Percentiles rank a stretch among this genome's conserved stretches.
Conservation (phyloP, 2,113 vertebrate genomes). For the Aepyceros melampus region DNA sequence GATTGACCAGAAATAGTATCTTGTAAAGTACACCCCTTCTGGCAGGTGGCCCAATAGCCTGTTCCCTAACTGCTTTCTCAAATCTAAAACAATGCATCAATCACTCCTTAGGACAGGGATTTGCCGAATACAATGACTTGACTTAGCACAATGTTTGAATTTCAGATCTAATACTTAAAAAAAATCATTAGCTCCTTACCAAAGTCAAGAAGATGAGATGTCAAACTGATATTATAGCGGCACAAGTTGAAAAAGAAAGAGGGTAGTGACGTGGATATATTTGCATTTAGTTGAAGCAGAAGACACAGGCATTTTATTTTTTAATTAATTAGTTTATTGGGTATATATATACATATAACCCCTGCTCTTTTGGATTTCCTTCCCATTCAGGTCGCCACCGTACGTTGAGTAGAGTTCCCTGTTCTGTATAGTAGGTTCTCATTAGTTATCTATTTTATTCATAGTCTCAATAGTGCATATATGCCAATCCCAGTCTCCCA, state of each 20-base stretch:
- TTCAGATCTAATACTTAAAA: constrained; percentile 56
- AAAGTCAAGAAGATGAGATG: not conserved
- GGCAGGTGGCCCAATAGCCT: constrained; percentile 69
- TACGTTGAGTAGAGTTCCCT: not conserved
- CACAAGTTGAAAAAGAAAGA: not conserved
- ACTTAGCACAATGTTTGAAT: constrained; percentile 63
- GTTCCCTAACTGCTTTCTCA: constrained; percentile 65
- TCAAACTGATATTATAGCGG: not conserved
- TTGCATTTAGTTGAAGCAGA: not conserved
- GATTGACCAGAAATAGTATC: constrained; percentile 69
- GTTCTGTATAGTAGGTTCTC: not conserved
- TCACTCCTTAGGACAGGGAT: constrained; percentile 58
- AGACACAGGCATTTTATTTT: not conserved
- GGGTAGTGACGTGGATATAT: not conserved
- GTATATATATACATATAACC: not conserved
- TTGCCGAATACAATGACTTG: constrained; percentile 51
- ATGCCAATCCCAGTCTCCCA: not conserved
- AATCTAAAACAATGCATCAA: constrained; percentile 66
- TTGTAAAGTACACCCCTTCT: constrained; percentile 26
- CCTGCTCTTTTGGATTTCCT: not conserved
- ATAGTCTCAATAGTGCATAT: not conserved
- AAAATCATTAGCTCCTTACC: constrained; percentile 25
- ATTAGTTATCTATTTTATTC: not conserved
- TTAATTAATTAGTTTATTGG: not conserved
- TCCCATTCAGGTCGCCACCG: not conserved